These are phyloP conservation scores for Chaetodon auriga DNA, from an alignment of 2,113 vertebrate species.

Conservation along the genomic window DNA sequence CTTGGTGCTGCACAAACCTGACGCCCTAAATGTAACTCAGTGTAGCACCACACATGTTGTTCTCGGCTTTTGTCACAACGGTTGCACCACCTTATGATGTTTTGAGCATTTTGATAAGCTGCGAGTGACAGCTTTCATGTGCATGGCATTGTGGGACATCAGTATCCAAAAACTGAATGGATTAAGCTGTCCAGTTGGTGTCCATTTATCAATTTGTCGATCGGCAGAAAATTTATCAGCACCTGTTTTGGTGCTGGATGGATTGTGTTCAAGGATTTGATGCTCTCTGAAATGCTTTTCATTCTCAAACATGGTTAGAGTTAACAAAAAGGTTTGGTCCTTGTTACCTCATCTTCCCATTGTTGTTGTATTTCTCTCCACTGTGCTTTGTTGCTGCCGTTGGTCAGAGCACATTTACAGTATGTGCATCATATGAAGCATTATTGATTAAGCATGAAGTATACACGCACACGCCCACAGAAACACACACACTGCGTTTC, in stretches of 20 bases:
- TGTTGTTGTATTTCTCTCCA: not conserved
- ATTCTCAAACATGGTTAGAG: not conserved
- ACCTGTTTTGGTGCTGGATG: not conserved
- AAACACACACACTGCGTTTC: not conserved
- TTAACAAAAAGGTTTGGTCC: not conserved
- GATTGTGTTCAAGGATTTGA: not conserved
- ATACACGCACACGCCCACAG: not conserved
- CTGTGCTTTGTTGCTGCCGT: not conserved
- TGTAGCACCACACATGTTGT: not conserved
- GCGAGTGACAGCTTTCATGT: not conserved
- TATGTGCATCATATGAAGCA: not conserved
- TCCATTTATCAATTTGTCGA: not conserved
- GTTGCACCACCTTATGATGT: not conserved
- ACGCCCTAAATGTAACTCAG: not conserved
- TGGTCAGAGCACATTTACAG: not conserved
- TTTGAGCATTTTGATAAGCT: not conserved
- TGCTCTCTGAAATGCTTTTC: not conserved
- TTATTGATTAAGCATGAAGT: not conserved
- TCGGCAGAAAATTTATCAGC: not conserved
- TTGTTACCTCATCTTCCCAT: not conserved
- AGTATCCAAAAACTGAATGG: not conserved
- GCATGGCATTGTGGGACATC: not conserved
- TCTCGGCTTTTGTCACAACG: not conserved
- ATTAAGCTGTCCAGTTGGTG: not conserved
- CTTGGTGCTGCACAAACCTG: not conserved